Evolutionary conservation across 2,888 invertebrate species (phyloP), one percentile per base, ranked within the genome.

Genomic region (Gnatocerus cornutus): DNA sequence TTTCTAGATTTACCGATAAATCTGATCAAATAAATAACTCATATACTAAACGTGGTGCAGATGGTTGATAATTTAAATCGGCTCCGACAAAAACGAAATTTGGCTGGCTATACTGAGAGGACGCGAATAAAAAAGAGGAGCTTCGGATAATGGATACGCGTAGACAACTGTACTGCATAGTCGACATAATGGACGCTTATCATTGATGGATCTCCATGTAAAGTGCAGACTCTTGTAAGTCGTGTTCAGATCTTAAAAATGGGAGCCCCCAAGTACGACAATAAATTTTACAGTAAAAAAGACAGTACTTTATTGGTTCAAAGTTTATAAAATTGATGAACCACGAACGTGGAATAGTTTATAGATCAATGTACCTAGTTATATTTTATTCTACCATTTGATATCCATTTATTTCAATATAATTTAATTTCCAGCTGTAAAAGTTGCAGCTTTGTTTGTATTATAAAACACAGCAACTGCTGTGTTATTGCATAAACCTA

Each of bases 151-250:
- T 73, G 74, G 71, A 74, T 69, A 69, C 55, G 68, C 39, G 56
- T 59, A 68, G 69, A 71, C 71, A 74, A 71, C 65, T 72, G 69
- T 71, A 69, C 62, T 66, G 68, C 72, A 56, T 71, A 71, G 71
- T 59, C 71, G 71, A 71, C 70, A 75, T 73, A 75, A 75, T 75
- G 72, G 74, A 66, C 71, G 74, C 72, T 75, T 72, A 74, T 75
- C 75, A 75, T 69, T 75, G 75, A 75, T 74, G 69, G 75, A 75
- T 71, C 71, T 69, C 62, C 69, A 71, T 75, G 71, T 73, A 71
- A 67, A 75, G 75, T 75, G 75, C 75, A 75, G 73, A 75, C 73
- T 73, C 75, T 73, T 75, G 75, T 61, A 61, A 50, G 59, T 45
- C 50, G n/a, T 50, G 48, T 75, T 73, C 27, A 67, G 59, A 71